Base-by-base conservation (phyloP, 2,888 invertebrate species). In the Spisula subtruncata region DNA sequence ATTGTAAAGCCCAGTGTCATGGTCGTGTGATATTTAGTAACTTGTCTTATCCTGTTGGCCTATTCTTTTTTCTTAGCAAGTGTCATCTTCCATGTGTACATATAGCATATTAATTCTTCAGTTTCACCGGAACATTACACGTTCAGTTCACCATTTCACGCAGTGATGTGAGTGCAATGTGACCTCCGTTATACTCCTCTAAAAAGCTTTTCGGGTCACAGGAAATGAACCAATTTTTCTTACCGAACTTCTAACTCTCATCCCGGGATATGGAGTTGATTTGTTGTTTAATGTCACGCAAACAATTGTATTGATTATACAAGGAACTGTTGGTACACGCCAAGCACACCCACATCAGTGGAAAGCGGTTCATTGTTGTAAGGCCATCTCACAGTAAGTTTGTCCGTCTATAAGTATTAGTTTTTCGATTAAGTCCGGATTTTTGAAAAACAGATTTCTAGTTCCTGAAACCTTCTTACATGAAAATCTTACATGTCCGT, bases 191-290 rank as follows among this genome's bases (percentile, higher is more conserved):
- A 14, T 75, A 14, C 16, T 75, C 29, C 35, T 75, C 75, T 8
- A 25, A 75, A 32, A 75, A 75, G 32, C 75, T 35, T 75, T 75
- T 32, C 35, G 35, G 75, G 32, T 75, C 75, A 75, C 32, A 12
- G 32, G 75, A 75, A 32, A 60, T 60, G 29, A 32, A 75, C 5
- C 75, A 12, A 35, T 32, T 32, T 75, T 75, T 75, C 75, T 32
- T 75, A 75, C 75, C 75, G 32, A 29, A 18, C 75, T 32, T 75
- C 35, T 35, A 35, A 32, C 32, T 35, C 35, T 32, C 35, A 35
- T 35, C 8, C 6, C 35, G 18, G 35, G 75, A 32, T 25, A 18
- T 35, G 14, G 18, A 10, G 29, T 35, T 75, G 32, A 75, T 75
- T 35, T 75, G 12, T 35, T 35, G 29, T 35, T 75, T 18, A 16